Percentiles rank a stretch among this genome's conserved stretches.
Conservation (phyloP, 2,797 vertebrate genomes). For the Aulostomus chinensis region DNA sequence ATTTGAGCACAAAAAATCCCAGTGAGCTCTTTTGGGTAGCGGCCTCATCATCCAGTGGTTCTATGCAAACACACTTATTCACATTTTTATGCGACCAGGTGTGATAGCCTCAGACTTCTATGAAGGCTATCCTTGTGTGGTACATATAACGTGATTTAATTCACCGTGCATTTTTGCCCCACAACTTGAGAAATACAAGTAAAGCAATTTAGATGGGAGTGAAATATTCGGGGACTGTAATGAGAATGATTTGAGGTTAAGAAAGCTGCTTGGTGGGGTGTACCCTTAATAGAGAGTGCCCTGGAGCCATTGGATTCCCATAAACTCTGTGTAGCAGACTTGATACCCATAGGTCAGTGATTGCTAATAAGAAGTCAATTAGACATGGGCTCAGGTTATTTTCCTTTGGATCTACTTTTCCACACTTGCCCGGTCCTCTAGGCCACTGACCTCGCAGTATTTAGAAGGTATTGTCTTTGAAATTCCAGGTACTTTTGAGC, state of each 20-base stretch:
- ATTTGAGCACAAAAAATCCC: slow-evolving; percentile 35
- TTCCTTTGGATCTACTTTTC: slow-evolving; percentile 68
- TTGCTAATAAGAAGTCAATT: slow-evolving; percentile 86
- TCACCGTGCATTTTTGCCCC: slow-evolving; percentile 25
- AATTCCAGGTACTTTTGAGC: slow-evolving; percentile 82
- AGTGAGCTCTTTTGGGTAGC: slow-evolving; percentile 24
- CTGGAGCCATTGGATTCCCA: slow-evolving; percentile 74
- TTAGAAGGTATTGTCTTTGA: slow-evolving; percentile 86
- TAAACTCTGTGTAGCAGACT: slow-evolving; percentile 78
- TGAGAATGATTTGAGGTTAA: slow-evolving; percentile 75
- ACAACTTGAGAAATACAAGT: slow-evolving; percentile 64
- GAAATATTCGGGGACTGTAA: slow-evolving; percentile 74
- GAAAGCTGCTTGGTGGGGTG: slow-evolving; percentile 69
- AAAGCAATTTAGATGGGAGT: slow-evolving; percentile 70
- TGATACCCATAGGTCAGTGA: slow-evolving; percentile 83
- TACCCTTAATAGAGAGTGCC: slow-evolving; percentile 76
- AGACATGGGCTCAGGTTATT: slow-evolving; percentile 75
- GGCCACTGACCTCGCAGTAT: slow-evolving; percentile 78
- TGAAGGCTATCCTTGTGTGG: slow-evolving; percentile 53
- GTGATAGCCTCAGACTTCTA: slow-evolving; percentile 27
- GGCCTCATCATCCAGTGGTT: slow-evolving; percentile 11
- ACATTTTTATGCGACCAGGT: slow-evolving; percentile 37
- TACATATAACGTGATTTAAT: slow-evolving; percentile 51
- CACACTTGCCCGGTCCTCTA: slow-evolving; percentile 58
- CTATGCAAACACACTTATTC: slow-evolving; percentile 40